Evolutionary conservation across 2,113 vertebrate genomes (phyloP), one percentile per base, ranked within the genome.

Genomic region (Myotis brandtii): DNA sequence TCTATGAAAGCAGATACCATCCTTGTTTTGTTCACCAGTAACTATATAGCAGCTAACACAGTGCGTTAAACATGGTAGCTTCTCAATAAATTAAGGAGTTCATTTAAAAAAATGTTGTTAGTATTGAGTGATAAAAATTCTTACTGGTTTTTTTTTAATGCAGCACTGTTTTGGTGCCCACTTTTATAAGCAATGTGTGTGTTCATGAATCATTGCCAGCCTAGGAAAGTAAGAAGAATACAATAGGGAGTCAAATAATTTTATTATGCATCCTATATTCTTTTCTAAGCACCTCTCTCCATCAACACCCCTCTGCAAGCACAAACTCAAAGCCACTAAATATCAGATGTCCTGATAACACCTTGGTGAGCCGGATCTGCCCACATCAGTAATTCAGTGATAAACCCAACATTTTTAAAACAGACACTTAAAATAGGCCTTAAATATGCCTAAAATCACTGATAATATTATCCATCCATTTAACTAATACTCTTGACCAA

Each of bases 81-180:
- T 86, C 46, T 90, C 43, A 84, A 20, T 20, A 83, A 37, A 69
- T 82, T 37, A 96, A 82, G 3, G 27, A 0, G 1, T 23, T 18
- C 59, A 40, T 56, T 92, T 48, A 87, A 95, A 95, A 25, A 95
- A 25, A 86, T 40, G 40, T 88, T 56, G 2, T 77, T 83, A 82
- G 25, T 77, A 62, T 10, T 70, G 6, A 72, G 9, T 80, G 11
- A 54, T 80, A 8, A 27, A 48, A 88, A 43, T 70, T 62, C 32
- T 64, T 76, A 79, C 5, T 80, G 0, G 6, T 23, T 59, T 87
- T 62, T 83, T 95, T 80, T 37, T 23, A 32, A 73, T 73, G 11
- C 32, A 7, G 7, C 43, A 67, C 80, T 75, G 21, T 79, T 52
- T 92, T 80, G 21, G 46, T 64, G 34, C 5, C 87, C 13, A 21